phyloP scores from a whole-genome alignment of 2,888 invertebrate genomes.

The Arenicola marina region DNA sequence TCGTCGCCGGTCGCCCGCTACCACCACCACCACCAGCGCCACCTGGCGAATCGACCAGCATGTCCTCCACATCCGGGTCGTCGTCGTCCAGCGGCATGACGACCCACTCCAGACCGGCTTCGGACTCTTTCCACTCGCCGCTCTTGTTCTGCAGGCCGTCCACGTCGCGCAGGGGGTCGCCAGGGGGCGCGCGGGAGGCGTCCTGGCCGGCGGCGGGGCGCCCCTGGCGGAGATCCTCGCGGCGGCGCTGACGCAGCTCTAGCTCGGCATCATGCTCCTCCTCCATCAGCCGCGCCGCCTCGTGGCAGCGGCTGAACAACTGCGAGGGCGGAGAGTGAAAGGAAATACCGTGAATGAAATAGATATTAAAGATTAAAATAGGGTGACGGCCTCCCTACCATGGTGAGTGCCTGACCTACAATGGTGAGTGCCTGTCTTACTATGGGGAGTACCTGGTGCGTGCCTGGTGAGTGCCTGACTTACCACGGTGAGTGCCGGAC shows the following conservation, averaged over 20 bases:
- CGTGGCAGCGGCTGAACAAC: slow-evolving; percentile 31
- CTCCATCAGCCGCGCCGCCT: slow-evolving; percentile 33
- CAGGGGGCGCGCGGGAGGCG: neutral
- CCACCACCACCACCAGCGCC: too few species aligned
- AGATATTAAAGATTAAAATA: too few species aligned
- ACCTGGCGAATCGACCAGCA: too few species aligned
- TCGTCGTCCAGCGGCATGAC: slow-evolving; percentile 33
- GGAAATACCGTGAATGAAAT: neutral
- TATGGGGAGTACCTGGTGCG: too few species aligned
- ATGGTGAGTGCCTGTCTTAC: too few species aligned
- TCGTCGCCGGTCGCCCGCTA: neutral
- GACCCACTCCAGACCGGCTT: slow-evolving; percentile 57
- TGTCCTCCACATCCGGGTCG: slow-evolving; percentile 7
- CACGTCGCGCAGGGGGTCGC: neutral
- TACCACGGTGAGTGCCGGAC: too few species aligned
- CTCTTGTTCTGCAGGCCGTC: slow-evolving; percentile 12
- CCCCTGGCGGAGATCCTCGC: slow-evolving; percentile 1
- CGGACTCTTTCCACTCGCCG: slow-evolving; percentile 43
- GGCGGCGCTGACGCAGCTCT: slow-evolving; percentile 14
- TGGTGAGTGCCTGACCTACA: too few species aligned
- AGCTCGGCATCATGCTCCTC: slow-evolving; percentile 36
- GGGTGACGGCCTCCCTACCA: too few species aligned
- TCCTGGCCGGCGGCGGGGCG: neutral
- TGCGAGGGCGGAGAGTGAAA: slow-evolving; percentile 12
- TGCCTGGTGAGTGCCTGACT: too few species aligned